Conservation (phyloP, 2,888 invertebrate genomes). For the Pyrrhosoma nymphula region DNA sequence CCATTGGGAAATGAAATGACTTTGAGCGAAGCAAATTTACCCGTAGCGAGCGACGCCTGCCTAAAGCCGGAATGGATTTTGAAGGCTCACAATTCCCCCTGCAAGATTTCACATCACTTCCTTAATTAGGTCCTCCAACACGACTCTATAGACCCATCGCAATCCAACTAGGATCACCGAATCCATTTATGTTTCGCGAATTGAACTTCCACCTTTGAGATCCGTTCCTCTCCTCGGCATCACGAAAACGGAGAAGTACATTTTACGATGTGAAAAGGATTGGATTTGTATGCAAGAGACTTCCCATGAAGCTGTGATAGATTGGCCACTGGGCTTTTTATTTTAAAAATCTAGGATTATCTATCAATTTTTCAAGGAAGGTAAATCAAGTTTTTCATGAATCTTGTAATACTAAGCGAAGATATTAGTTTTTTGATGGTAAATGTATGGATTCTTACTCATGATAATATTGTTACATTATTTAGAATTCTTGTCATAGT, state of each 20-base stretch:
- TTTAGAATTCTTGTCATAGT: too few species aligned
- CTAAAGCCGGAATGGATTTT: neutral
- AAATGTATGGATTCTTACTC: too few species aligned
- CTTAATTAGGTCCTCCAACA: neutral
- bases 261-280: neutral
- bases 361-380: too few species aligned
- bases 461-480: too few species aligned
- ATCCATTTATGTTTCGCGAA: constrained; percentile 7
- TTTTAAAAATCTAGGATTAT: too few species aligned
- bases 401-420: too few species aligned
- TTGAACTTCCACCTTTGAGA: neutral
- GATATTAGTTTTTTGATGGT: too few species aligned
- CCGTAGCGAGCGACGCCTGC: neutral
- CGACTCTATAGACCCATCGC: neutral
- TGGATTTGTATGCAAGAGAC: neutral
- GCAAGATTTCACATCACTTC: constrained; percentile 2
- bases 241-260: neutral
- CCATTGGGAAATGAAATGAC: neutral
- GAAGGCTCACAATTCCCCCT: neutral
- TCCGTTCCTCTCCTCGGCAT: neutral
- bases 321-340: too few species aligned
- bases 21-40: neutral
- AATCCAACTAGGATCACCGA: neutral
- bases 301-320: neutral
- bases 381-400: too few species aligned